These are phyloP conservation scores for Conger conger DNA, from an alignment of 2,113 vertebrate species.

Conservation along the genomic window DNA sequence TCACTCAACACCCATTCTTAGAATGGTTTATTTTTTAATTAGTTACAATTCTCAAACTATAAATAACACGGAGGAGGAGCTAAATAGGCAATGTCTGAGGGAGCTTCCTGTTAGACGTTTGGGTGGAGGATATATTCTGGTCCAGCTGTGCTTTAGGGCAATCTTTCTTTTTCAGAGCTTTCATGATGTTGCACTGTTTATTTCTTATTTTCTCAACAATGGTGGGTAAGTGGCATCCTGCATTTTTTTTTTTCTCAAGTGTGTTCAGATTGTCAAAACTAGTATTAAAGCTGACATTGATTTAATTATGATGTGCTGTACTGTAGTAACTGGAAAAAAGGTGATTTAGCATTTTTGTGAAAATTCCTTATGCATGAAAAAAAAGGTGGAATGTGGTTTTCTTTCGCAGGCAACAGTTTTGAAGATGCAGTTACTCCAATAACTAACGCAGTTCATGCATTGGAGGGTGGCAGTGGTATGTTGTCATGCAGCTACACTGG, in stretches of 20 bases:
- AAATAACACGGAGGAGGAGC: too few species aligned
- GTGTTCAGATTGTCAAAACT: neutral
- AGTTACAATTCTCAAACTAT: too few species aligned
- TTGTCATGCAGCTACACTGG: conserved; percentile 27
- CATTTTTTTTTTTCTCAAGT: neutral
- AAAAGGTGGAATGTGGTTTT: neutral
- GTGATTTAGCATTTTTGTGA: too few species aligned
- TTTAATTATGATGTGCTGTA: too few species aligned
- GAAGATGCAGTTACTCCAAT: conserved; percentile 12
- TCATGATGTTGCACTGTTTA: neutral
- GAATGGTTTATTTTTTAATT: too few species aligned
- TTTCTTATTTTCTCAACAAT: neutral
- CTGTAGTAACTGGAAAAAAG: too few species aligned
- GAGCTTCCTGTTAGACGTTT: neutral
- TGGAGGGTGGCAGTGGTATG: neutral
- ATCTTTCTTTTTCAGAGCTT: neutral
- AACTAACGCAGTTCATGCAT: neutral
- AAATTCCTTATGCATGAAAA: too few species aligned
- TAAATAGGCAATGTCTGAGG: too few species aligned
- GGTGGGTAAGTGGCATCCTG: neutral
- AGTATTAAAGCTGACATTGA: neutral
- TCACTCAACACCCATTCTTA: too few species aligned
- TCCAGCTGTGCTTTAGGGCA: too few species aligned
- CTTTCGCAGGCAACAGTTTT: conserved; percentile 13
- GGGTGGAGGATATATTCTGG: too few species aligned